phyloP scores from a whole-genome alignment of 2,797 vertebrate species.

The Oreochromis grahami region DNA sequence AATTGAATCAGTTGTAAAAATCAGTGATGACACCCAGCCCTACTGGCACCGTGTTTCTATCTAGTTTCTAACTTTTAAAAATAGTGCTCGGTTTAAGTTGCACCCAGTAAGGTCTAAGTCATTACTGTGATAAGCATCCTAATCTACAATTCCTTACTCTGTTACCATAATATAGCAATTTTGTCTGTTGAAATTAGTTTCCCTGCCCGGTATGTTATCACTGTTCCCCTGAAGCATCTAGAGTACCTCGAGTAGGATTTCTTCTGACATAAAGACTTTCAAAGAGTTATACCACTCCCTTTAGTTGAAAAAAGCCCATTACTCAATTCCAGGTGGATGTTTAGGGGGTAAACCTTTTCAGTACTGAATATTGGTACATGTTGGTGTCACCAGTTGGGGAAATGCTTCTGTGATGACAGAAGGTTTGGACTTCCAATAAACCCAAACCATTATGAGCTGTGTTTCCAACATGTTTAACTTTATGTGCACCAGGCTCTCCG shows the following conservation, averaged over 20 bases:
- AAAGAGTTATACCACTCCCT: neutral
- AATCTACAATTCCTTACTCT: neutral
- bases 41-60: neutral
- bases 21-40: too few relatives aligned
- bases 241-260: too few relatives aligned
- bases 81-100: neutral
- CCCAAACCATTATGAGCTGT: neutral
- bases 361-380: too few relatives aligned
- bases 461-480: neutral
- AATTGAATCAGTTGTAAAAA: neutral
- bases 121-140: neutral
- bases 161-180: neutral
- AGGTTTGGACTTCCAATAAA: neutral
- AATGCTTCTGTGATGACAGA: neutral
- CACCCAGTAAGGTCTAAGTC: neutral
- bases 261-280: too few relatives aligned
- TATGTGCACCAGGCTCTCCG: constrained; percentile 40
- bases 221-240: too few relatives aligned
- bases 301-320: neutral
- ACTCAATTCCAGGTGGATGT: too few relatives aligned
- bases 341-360: too few relatives aligned
- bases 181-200: too few relatives aligned
- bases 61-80: neutral
- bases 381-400: neutral
- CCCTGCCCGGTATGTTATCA: too few relatives aligned